A percentile compares a stretch with the other conserved stretches of the same genome.
Conservation (phyloP, 2,888 invertebrate species). For the Pterostichus niger region DNA sequence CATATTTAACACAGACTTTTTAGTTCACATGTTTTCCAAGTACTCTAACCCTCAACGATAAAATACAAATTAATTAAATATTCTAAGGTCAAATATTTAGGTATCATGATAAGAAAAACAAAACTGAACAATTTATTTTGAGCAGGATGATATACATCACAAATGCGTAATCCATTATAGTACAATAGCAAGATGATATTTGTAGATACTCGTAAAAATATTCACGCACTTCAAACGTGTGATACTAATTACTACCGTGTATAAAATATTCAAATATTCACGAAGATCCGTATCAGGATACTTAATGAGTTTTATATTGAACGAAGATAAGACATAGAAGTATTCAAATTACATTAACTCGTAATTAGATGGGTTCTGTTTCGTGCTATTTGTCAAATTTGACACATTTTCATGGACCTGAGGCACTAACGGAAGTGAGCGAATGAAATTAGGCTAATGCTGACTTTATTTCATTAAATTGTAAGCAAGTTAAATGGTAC, state of each 20-base stretch:
- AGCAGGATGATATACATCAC: neutral
- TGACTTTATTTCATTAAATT: constrained; percentile 41
- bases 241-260: neutral
- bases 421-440: neutral
- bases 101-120: neutral
- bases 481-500: constrained; percentile 1
- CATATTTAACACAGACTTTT: too few relatives aligned
- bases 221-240: neutral
- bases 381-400: constrained; percentile 36
- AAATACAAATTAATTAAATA: neutral
- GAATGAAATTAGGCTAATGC: constrained; percentile 40
- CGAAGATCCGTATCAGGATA: constrained; percentile 8
- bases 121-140: neutral
- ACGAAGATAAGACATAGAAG: constrained; percentile 15
- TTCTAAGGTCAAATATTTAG: neutral
- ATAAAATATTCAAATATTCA: constrained; percentile 31
- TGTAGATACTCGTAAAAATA: too few relatives aligned
- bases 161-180: neutral
- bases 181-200: neutral
- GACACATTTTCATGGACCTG: constrained; percentile 29
- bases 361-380: constrained; percentile 35
- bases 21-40: too few relatives aligned
- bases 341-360: constrained; percentile 38
- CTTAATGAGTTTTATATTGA: constrained; percentile 41
- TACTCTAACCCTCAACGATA: too few relatives aligned